Base-by-base conservation (phyloP, 1,140 invertebrate species). In the Pomphorhynchus laevis region DNA sequence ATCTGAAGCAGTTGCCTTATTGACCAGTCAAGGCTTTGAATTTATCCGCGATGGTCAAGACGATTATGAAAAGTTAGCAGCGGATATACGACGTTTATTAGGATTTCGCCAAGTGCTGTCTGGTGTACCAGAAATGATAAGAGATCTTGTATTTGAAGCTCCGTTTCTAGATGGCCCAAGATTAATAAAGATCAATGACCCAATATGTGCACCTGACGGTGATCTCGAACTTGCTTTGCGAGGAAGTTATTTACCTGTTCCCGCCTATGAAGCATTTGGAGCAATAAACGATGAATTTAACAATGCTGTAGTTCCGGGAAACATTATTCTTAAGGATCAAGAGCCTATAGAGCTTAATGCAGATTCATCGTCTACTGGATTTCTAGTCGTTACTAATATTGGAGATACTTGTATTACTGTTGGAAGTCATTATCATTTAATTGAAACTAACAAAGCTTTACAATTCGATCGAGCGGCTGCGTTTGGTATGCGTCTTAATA, bases 81-180 rank as follows among this genome's bases (percentile, higher is more conserved):
- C 47, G 34, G 50, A 48, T 46, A 54, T 54, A 8, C 41, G 48
- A 18, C 38, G 47, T 12, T 46, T 58, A 20, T 41, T 58, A 36
- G 55, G 56, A 4, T 29, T 43, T 6, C 47, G 48, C 20, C 54
- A 57, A 38, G 50, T 58, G 0, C 38, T 53, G 41, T 44, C 50
- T 4, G 55, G 55, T 5, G 53, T 58, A 11, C 44, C 43, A 0
- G 45, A 50, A 21, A 53, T 57, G 51, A 46, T 58, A 2, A 21
- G 27, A 1, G 53, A 58, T 31, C 45, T 58, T 6, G 51, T 53
- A 34, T 43, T 58, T 6, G 55, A 57, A 37, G 54, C 49, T 14
- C 56, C 54, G 1, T 58, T 58, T 46, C 50, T 51, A 0, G 56
- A 58, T 45, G 56, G 56, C 18, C 53, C 54, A 17, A 57, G 57